Evolutionary conservation across 2,888 invertebrate genomes (phyloP), one percentile per base, ranked within the genome.

Genomic region (Oeneis ivallda): DNA sequence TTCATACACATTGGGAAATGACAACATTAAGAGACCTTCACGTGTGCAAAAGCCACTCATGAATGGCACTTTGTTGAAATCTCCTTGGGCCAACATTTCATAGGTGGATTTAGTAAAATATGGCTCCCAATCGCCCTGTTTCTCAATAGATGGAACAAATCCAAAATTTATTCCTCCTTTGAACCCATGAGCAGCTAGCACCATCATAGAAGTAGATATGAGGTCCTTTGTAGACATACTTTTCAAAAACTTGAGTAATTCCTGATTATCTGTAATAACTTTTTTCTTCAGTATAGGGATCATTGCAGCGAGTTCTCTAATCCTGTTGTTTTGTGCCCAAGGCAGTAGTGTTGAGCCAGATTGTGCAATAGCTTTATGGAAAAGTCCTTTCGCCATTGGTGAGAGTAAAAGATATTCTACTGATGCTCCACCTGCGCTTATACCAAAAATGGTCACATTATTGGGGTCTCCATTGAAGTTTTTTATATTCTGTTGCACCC

Each of bases 281-380:
- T 79, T 76, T 34, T 81, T 82, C 45, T 84, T 81, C 0, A 82
- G 11, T 0, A 66, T 10, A 5, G 88, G 82, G 69, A 93, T 83
- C 62, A 77, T 79, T 39, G 70, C 68, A 2, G 87, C 87, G 64
- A 86, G 74, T 8, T 78, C 69, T 71, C 80, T 85, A 17, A 86
- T 72, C 26, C 82, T 78, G 9, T 71, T 77, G 62, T 85, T 86
- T 53, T 80, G 85, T 49, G 91, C 92, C 93, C 93, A 93, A n/a
- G 83, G 86, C 47, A 84, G 74, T 49, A 93, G 72, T 9, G 92
- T 84, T 0, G 92, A 88, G 0, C 92, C 93, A n/a, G 93, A 93
- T 75, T 93, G 92, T 9, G 92, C 85, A 65, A 93, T 93, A 0
- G 88, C 90, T 81, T 88, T 90, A 67, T 93, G 93, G 66, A 93